These are phyloP conservation scores for Forbesichthys agassizii DNA, from an alignment of 2,113 vertebrate genomes.

Conservation along the genomic window DNA sequence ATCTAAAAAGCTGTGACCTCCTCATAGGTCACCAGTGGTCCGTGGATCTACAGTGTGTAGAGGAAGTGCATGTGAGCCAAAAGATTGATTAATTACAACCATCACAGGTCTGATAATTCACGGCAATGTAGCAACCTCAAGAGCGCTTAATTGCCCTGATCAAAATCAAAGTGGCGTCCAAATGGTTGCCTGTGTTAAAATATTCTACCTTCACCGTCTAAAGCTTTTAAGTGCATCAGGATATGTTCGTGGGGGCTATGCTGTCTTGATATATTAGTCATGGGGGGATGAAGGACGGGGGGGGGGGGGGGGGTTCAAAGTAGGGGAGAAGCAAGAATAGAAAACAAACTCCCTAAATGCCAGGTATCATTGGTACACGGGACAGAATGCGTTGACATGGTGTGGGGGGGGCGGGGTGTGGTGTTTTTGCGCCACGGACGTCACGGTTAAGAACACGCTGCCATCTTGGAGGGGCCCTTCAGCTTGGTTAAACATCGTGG, in stretches of 20 bases:
- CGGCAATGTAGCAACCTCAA: conserved; percentile 71
- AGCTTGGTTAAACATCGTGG: conserved; percentile 53
- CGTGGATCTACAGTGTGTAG: conserved; percentile 50
- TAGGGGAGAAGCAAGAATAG: conserved; percentile 48
- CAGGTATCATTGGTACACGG: conserved; percentile 41
- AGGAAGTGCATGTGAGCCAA: conserved; percentile 56
- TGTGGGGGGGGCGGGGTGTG: too few relatives aligned
- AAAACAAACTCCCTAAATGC: conserved; percentile 73
- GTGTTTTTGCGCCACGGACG: neutral
- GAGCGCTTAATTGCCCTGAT: conserved; percentile 73
- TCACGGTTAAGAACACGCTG: conserved; percentile 47
- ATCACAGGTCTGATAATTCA: conserved; percentile 74
- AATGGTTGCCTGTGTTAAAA: conserved; percentile 65
- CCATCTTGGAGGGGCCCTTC: conserved; percentile 57
- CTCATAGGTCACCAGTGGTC: conserved; percentile 59
- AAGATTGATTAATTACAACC: conserved; percentile 81
- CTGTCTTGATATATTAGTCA: conserved; percentile 52
- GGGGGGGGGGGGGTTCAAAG: conserved; percentile 7
- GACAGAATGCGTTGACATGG: too few relatives aligned
- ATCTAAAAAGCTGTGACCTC: conserved; percentile 10
- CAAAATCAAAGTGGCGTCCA: conserved; percentile 63
- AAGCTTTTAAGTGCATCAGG: conserved; percentile 69
- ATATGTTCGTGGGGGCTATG: conserved; percentile 46
- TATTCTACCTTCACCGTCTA: conserved; percentile 66
- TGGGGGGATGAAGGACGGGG: conserved; percentile 42